Evolutionary conservation across 2,113 vertebrate genomes (phyloP).

Genomic region (Piaya cayana): DNA sequence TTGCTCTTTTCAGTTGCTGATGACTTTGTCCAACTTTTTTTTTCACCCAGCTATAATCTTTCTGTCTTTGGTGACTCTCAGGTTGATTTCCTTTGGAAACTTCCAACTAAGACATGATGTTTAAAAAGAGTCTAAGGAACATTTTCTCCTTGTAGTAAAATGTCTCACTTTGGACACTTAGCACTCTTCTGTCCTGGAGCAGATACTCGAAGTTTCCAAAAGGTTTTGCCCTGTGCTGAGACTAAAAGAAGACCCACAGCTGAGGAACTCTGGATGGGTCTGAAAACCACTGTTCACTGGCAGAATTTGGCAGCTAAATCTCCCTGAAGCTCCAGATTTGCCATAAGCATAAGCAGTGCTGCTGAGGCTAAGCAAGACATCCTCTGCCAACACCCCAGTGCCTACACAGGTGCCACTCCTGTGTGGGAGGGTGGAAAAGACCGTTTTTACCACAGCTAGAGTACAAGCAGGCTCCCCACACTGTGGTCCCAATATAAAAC

Average conservation of each 20-base stretch:
- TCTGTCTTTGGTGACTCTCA: background rate
- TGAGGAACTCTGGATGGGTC: background rate
- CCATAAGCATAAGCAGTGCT: rapidly evolving
- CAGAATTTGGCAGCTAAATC: background rate
- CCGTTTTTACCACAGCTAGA: background rate
- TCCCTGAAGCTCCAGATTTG: background rate
- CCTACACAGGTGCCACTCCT: rapidly evolving
- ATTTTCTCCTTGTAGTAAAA: background rate
- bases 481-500: background rate
- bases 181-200: background rate
- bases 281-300: background rate
- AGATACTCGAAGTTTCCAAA: background rate
- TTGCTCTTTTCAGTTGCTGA: background rate
- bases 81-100: background rate
- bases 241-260: background rate
- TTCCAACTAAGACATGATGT: background rate
- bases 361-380: background rate
- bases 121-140: background rate
- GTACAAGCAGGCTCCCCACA: background rate
- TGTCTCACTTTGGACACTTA: background rate
- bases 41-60: background rate
- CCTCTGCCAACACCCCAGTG: background rate
- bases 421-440: rapidly evolving
- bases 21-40: background rate
- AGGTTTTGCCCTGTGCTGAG: background rate